Percentiles rank a stretch among this genome's conserved stretches.
Conservation (phyloP, 2,888 invertebrate species). For the Pachycephus smyrnensis region DNA sequence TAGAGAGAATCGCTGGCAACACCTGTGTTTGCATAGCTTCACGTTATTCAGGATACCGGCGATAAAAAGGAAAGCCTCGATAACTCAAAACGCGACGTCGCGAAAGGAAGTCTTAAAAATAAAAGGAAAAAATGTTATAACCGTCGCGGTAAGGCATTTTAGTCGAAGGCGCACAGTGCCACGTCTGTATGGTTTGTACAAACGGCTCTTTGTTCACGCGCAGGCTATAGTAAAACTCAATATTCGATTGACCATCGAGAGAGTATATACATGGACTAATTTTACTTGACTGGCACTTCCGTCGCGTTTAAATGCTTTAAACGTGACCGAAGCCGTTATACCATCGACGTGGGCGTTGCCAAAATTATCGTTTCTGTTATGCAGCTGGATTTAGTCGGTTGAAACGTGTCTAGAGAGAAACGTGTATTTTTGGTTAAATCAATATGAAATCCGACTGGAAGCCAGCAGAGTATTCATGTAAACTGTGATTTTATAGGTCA, state of each 20-base stretch:
- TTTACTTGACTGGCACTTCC: not conserved
- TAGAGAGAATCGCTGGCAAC: not conserved
- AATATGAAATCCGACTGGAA: not conserved
- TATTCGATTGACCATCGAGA: not conserved
- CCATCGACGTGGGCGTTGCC: not conserved
- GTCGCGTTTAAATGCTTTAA: not conserved
- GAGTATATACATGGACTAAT: not conserved
- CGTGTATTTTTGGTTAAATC: not conserved
- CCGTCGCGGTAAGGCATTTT: not conserved
- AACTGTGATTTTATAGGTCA: not conserved
- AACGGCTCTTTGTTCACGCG: not conserved
- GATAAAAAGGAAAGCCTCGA: not conserved
- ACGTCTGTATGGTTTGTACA: not conserved
- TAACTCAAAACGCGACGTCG: not conserved
- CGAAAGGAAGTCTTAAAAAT: not conserved
- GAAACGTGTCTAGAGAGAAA: not conserved
- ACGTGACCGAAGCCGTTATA: not conserved
- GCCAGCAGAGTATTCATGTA: not conserved
- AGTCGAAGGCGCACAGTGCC: not conserved
- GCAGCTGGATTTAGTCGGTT: not conserved
- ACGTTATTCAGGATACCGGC: not conserved
- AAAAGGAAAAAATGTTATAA: not conserved
- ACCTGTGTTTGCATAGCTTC: not conserved
- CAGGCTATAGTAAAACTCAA: not conserved
- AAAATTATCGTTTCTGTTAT: not conserved